phyloP scores from a whole-genome alignment of 2,113 vertebrate species.

The Dipodomys ordii region DNA sequence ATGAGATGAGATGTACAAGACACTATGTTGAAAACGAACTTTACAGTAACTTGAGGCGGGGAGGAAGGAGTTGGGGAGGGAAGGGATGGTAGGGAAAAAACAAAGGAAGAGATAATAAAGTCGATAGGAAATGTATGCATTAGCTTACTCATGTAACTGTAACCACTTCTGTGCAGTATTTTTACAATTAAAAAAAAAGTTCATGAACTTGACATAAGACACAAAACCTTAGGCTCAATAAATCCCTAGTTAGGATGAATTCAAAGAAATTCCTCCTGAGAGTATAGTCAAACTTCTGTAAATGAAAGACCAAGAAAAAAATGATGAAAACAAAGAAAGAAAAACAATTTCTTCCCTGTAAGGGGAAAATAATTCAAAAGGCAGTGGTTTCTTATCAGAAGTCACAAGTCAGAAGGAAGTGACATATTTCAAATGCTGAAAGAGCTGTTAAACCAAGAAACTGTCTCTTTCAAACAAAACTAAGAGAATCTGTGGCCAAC shows the following conservation, averaged over 20 bases:
- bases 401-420: slow-evolving; percentile 12
- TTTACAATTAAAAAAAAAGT: neutral
- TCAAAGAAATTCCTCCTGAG: slow-evolving; percentile 23
- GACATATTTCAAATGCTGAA: slow-evolving; percentile 19
- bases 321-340: slow-evolving; percentile 10
- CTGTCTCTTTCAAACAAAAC: slow-evolving; percentile 18
- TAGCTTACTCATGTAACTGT: no score
- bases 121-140: no score
- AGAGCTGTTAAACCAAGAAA: slow-evolving; percentile 17
- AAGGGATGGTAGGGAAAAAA: no score
- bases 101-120: no score
- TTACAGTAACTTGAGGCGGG: no score
- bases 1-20: no score
- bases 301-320: neutral
- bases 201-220: neutral
- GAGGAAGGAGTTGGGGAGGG: no score
- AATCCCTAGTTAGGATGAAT: neutral
- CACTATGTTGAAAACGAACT: no score
- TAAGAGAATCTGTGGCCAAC: neutral
- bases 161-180: no score
- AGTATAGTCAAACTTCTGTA: neutral
- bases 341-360: neutral
- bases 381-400: slow-evolving; percentile 16
- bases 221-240: neutral
- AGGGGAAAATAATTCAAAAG: slow-evolving; percentile 23